Conservation (phyloP, 2,888 invertebrate genomes). For the Netelia melanura region DNA sequence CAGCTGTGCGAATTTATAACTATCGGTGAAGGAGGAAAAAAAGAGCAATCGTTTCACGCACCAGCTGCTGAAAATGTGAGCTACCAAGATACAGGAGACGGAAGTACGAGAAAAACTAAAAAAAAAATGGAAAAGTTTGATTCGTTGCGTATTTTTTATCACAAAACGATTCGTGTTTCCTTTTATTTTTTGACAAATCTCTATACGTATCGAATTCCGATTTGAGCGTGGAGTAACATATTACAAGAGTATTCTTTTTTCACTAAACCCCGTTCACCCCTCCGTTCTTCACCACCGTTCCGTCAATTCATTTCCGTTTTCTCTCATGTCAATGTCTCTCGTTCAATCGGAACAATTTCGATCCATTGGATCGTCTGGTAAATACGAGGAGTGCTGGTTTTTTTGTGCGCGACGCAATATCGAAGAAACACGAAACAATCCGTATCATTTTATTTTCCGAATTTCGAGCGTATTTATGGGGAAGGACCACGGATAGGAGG, state of each 20-base stretch:
- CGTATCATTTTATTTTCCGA: neutral
- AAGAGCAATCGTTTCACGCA: neutral
- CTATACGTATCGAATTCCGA: no score
- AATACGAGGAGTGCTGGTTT: no score
- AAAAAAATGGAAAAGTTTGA: no score
- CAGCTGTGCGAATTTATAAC: neutral
- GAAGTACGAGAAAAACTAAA: slow-evolving; percentile 10
- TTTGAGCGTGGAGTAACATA: no score
- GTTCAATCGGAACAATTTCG: slow-evolving; percentile 46
- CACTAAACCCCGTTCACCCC: no score
- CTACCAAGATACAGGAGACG: neutral
- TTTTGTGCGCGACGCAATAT: no score
- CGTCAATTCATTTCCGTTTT: neutral
- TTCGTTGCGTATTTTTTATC: no score
- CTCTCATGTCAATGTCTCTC: neutral
- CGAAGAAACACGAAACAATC: no score
- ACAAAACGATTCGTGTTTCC: neutral
- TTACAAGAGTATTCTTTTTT: no score
- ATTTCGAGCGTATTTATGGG: neutral
- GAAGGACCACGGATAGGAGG: no score
- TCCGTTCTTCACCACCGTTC: neutral
- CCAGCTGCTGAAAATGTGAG: neutral
- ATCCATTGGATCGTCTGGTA: slow-evolving; percentile 13
- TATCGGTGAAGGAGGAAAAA: neutral
- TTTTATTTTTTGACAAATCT: neutral